These are phyloP conservation scores for Microctenopoma stevenorrisi DNA, from an alignment of 2,797 vertebrate species.

Conservation along the genomic window DNA sequence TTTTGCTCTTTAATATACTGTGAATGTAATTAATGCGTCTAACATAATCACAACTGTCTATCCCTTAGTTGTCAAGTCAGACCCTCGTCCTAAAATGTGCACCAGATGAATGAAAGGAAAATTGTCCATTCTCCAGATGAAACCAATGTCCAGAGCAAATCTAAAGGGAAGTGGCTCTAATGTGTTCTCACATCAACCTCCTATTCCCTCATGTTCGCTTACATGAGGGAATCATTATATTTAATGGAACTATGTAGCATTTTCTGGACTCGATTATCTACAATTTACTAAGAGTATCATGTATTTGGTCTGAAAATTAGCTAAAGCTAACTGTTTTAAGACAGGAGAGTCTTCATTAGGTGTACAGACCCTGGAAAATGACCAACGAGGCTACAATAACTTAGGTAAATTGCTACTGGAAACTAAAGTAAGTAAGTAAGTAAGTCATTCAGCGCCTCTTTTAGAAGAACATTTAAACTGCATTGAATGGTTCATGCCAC, in stretches of 20 bases:
- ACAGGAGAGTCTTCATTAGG: background rate
- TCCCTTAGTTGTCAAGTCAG: constrained; percentile 44
- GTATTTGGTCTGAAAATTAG: background rate
- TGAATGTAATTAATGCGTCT: constrained; percentile 75
- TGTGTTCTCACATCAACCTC: constrained; percentile 16
- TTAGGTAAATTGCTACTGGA: constrained; percentile 14
- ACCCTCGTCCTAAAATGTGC: constrained; percentile 15
- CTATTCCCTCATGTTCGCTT: constrained; percentile 7
- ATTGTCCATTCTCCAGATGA: constrained; percentile 53
- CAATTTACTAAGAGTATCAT: background rate
- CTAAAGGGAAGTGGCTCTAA: constrained; percentile 10
- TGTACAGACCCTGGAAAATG: constrained; percentile 14
- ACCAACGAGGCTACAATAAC: constrained; percentile 5
- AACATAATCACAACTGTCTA: constrained; percentile 65
- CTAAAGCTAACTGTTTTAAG: constrained; percentile 29
- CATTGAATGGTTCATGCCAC: background rate
- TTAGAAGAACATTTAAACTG: background rate
- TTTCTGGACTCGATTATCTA: background rate
- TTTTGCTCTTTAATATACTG: constrained; percentile 8
- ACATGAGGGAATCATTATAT: background rate
- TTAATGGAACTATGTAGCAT: constrained; percentile 11
- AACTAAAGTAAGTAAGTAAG: background rate
- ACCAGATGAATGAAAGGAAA: constrained; percentile 74
- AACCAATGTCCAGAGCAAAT: constrained; percentile 45
- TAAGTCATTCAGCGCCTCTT: background rate